Evolutionary conservation across 2,888 invertebrate genomes (phyloP), one percentile per base, ranked within the genome.

Genomic region (Pyrrhia umbra): DNA sequence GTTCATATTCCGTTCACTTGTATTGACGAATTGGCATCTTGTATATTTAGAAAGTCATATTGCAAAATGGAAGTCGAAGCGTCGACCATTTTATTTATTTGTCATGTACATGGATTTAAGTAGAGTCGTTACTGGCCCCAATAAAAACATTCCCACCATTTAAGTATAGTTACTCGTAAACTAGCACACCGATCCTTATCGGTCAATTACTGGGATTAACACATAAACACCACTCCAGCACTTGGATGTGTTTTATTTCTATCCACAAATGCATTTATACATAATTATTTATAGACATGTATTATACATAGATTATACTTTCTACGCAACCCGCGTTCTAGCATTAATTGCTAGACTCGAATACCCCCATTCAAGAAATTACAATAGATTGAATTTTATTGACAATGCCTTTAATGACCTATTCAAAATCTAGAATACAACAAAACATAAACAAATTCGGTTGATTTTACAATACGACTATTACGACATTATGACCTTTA

Each of bases 141-240:
- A 75, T 70, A 58, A 60, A 54, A 34, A 15, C 42, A 45, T 77
- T 77, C 67, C 45, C 66, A 69, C 71, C 64, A 59, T 69, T 34
- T 34, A 47, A 43, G 54, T 42, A 23, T 37, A 43, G 56, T 43
- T 54, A 61, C 49, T 55, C 30, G 39, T 34, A 46, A 73, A 68
- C 73, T 73, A 37, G 73, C 57, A 64, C 74, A 55, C 10, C 60
- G 73, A 73, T 80, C 67, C 79, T 79, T 79, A 78, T 79, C 79
- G 68, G 76, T 70, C 72, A 78, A 72, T 78, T 72, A 50, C 62
- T 68, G 70, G 59, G 67, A 80, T 70, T 62, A 74, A 39, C 58
- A 54, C 61, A 52, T 39, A 50, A 60, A 49, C 55, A 51, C 42
- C 55, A 51, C 42, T 20, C 61, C 43, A 45, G 46, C 69, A 61